Conservation (phyloP, 2,113 vertebrate species). For the Lynx canadensis region DNA sequence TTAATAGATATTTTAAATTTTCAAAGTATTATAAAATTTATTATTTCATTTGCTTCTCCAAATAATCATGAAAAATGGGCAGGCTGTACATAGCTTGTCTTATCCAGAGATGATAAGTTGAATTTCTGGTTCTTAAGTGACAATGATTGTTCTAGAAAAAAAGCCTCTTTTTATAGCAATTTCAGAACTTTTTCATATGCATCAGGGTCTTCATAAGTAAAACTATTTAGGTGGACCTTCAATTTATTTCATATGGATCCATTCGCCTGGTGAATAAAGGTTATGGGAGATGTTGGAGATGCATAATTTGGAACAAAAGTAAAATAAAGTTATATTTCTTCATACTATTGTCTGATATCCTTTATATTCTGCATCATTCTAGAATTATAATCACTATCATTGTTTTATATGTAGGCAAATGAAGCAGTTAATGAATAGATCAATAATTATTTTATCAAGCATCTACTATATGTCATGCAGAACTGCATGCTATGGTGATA, state of each 20-base stretch:
- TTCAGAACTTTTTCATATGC: not conserved
- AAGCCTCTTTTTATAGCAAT: not conserved
- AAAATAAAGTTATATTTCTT: not conserved
- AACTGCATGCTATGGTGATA: not conserved
- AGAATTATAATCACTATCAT: not conserved
- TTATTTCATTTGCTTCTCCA: slow-evolving; percentile 3
- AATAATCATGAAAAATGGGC: not conserved
- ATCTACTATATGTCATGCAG: not conserved
- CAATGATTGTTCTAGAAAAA: not conserved
- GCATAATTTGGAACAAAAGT: not conserved
- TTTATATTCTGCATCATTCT: not conserved
- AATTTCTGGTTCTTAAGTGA: not conserved
- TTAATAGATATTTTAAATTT: not conserved
- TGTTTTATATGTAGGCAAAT: not conserved
- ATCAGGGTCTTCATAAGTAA: not conserved
- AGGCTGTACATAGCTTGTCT: not conserved
- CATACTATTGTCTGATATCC: not conserved
- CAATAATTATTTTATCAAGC: not conserved
- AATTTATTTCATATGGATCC: not conserved
- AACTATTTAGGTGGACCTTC: not conserved
- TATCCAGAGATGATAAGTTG: not conserved
- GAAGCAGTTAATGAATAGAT: not conserved
- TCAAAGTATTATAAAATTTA: not conserved
- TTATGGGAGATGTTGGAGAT: not conserved
- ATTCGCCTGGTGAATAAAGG: not conserved